Percentiles rank a stretch among this genome's conserved stretches.
Conservation (phyloP, 2,888 invertebrate species). For the Leuctra nigra region DNA sequence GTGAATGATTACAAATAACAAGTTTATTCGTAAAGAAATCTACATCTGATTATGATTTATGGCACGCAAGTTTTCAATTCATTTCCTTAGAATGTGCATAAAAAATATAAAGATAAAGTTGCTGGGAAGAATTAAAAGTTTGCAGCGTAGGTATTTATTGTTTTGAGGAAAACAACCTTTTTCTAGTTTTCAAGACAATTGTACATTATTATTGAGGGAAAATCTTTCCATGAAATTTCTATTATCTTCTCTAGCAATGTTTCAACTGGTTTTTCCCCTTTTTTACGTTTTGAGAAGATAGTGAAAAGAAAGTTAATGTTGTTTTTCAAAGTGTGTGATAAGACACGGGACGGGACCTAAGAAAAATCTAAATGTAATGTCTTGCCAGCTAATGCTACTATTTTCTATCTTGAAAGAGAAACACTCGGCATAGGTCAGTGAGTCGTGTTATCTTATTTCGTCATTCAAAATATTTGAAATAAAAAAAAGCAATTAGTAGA, state of each 20-base stretch:
- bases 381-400: neutral
- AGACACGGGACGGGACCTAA: slow-evolving; percentile 2
- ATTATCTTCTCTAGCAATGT: neutral
- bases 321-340: slow-evolving; percentile 12
- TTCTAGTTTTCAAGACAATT: no score
- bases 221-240: slow-evolving; percentile 5
- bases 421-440: slow-evolving; percentile 1
- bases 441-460: no score
- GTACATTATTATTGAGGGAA: no score
- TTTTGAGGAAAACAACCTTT: no score
- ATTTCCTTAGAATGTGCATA: no score
- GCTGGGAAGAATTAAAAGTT: no score
- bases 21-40: neutral
- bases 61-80: neutral
- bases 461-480: no score
- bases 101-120: no score
- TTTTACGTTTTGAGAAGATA: slow-evolving; percentile 13
- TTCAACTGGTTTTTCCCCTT: slow-evolving; percentile 2
- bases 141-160: no score
- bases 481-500: no score
- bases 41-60: neutral
- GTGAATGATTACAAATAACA: neutral
- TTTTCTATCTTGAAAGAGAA: neutral
- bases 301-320: slow-evolving; percentile 17
- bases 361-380: slow-evolving; percentile 7